Percentiles rank a stretch among this genome's conserved stretches.
phyloP scores from a whole-genome alignment of 1,140 invertebrate species.

The Bombus turneri region DNA sequence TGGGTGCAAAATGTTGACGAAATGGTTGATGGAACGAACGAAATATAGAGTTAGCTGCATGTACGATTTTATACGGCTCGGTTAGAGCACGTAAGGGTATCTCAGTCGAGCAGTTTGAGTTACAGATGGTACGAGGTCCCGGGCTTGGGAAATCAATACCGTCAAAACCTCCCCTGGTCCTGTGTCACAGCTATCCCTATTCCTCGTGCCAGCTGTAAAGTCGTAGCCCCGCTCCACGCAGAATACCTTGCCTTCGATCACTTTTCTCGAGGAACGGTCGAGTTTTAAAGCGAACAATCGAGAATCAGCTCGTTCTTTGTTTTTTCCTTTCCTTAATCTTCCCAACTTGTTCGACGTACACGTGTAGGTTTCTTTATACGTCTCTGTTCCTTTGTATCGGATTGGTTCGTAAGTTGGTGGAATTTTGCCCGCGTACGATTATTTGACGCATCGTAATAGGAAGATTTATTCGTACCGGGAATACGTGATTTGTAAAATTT shows the following conservation, averaged over 20 bases:
- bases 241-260: background rate
- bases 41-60: background rate
- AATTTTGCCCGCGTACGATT: too few species aligned
- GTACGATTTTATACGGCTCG: conserved; percentile 38
- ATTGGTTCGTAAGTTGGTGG: too few species aligned
- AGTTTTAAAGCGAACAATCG: too few species aligned
- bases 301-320: too few species aligned
- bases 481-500: too few species aligned
- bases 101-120: conserved; percentile 63
- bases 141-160: conserved; percentile 74
- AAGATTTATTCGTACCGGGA: too few species aligned
- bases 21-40: background rate
- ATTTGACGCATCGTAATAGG: fast-evolving
- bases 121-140: conserved; percentile 68
- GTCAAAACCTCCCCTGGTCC: conserved; percentile 70
- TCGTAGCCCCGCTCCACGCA: background rate
- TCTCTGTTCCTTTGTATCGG: too few species aligned
- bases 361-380: fast-evolving
- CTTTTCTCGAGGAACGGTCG: background rate
- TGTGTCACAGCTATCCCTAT: conserved; percentile 57
- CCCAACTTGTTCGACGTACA: too few species aligned
- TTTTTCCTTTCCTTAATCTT: too few species aligned
- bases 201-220: conserved; percentile 43
- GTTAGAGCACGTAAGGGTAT: conserved; percentile 26
- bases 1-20: background rate